phyloP scores from a whole-genome alignment of 2,888 invertebrate genomes.

The Dicyrtoma fusca region DNA sequence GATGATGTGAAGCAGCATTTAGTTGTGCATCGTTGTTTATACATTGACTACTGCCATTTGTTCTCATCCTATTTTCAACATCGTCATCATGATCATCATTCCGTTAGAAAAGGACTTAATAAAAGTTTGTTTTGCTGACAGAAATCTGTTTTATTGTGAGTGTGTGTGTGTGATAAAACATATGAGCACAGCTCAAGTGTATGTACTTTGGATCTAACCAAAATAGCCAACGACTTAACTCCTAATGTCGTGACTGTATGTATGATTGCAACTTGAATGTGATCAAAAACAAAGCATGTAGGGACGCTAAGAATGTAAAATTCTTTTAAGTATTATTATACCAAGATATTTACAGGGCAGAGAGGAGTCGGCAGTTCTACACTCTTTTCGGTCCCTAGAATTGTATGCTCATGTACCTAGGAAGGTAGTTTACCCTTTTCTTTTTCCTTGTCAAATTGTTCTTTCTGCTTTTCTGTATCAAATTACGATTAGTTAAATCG shows the following conservation, averaged over 20 bases:
- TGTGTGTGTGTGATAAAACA: too few species aligned
- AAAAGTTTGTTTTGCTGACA: slow-evolving; percentile 13
- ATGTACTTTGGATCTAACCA: neutral
- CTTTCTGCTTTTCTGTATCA: neutral
- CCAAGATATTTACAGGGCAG: neutral
- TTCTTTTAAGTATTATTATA: too few species aligned
- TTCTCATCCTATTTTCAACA: slow-evolving; percentile 29
- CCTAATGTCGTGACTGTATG: slow-evolving; percentile 10
- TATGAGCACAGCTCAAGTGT: neutral
- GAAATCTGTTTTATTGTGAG: slow-evolving; percentile 6
- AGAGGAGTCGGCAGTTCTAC: neutral
- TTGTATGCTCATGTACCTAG: neutral
- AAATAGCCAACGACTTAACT: slow-evolving; percentile 3
- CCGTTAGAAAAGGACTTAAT: slow-evolving; percentile 29
- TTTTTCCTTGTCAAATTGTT: neutral
- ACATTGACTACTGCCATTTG: slow-evolving; percentile 16
- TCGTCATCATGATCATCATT: slow-evolving; percentile 25
- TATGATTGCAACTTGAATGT: neutral
- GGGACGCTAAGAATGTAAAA: neutral
- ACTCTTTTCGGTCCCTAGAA: neutral
- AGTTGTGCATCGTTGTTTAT: slow-evolving; percentile 18
- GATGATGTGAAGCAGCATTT: slow-evolving; percentile 25
- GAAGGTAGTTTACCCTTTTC: neutral
- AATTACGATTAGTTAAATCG: too few species aligned
- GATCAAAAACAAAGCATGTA: slow-evolving; percentile 5